Conservation (phyloP, 2,797 vertebrate genomes). For the Cyclopterus lumpus region DNA sequence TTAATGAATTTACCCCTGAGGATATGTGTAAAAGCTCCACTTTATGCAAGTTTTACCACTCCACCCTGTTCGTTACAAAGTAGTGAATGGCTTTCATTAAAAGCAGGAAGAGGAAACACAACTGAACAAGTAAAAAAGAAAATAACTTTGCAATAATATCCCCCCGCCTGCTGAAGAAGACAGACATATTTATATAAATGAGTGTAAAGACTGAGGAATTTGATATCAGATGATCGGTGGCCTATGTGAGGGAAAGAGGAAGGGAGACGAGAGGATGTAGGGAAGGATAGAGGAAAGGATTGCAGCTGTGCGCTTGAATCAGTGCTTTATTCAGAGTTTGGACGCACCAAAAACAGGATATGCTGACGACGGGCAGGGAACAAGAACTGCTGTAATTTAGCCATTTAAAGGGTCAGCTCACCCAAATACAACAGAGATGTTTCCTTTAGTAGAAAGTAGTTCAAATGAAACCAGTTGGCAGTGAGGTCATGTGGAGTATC, state of each 20-base stretch:
- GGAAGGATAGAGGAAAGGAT: conserved; percentile 63
- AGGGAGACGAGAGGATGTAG: conserved; percentile 65
- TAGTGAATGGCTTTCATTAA: conserved; percentile 18
- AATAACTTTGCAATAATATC: conserved; percentile 9
- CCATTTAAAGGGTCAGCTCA: conserved; percentile 47
- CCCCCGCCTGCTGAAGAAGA: conserved; percentile 11
- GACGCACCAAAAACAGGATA: conserved; percentile 74
- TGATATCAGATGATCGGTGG: conserved; percentile 42
- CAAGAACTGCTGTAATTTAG: conserved; percentile 50
- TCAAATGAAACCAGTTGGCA: neutral
- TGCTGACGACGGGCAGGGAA: conserved; percentile 47
- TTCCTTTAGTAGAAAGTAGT: neutral
- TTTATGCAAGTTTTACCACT: neutral
- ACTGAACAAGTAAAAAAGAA: conserved; percentile 8
- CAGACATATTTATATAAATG: conserved; percentile 34
- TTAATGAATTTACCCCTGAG: neutral
- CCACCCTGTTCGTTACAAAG: conserved; percentile 12
- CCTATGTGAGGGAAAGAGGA: conserved; percentile 48
- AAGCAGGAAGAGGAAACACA: conserved; percentile 33
- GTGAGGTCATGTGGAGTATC: neutral
- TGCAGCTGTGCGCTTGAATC: conserved; percentile 80
- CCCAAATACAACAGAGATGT: conserved; percentile 12
- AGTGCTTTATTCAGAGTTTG: conserved; percentile 74
- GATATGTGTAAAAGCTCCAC: conserved; percentile 4
- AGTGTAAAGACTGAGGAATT: conserved; percentile 46